phyloP scores from a whole-genome alignment of 2,888 invertebrate genomes.

The Macrosoma leucophasiata region DNA sequence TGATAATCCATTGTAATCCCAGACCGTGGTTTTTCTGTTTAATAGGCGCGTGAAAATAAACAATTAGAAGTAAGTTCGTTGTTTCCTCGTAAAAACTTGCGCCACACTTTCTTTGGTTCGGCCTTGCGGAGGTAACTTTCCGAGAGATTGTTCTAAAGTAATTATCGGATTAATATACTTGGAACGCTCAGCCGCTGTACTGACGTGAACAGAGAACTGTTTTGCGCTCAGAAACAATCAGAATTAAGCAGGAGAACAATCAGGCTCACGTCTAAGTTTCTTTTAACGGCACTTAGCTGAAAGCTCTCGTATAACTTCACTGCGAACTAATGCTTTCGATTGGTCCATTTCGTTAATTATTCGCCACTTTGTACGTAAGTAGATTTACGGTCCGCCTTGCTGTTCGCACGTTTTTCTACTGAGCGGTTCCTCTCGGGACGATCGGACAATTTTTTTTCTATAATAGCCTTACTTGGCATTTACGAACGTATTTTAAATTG shows the following conservation, averaged over 20 bases:
- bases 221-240: slow-evolving; percentile 68
- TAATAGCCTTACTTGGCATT: slow-evolving; percentile 54
- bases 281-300: slow-evolving; percentile 71
- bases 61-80: slow-evolving; percentile 52
- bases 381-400: slow-evolving; percentile 64
- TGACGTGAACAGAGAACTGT: slow-evolving; percentile 59
- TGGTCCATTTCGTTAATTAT: slow-evolving; percentile 75
- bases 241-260: slow-evolving; percentile 69
- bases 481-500: too few relatives aligned
- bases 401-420: slow-evolving; percentile 47
- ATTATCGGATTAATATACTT: slow-evolving; percentile 72
- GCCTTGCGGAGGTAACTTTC: slow-evolving; percentile 49
- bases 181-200: slow-evolving; percentile 50
- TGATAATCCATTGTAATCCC: slow-evolving; percentile 8
- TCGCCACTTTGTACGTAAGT: slow-evolving; percentile 74
- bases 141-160: slow-evolving; percentile 70
- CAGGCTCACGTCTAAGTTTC: slow-evolving; percentile 70
- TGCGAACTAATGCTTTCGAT: slow-evolving; percentile 70
- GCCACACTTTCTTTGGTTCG: slow-evolving; percentile 46
- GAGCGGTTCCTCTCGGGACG: slow-evolving; percentile 37
- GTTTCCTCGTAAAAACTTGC: slow-evolving; percentile 60
- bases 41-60: slow-evolving; percentile 33
- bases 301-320: slow-evolving; percentile 65
- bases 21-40: slow-evolving; percentile 19
- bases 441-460: slow-evolving; percentile 44